Evolutionary conservation across 2,797 vertebrate genomes (phyloP), one percentile per base, ranked within the genome.

Genomic region (Pseudotriccus pelzelni): DNA sequence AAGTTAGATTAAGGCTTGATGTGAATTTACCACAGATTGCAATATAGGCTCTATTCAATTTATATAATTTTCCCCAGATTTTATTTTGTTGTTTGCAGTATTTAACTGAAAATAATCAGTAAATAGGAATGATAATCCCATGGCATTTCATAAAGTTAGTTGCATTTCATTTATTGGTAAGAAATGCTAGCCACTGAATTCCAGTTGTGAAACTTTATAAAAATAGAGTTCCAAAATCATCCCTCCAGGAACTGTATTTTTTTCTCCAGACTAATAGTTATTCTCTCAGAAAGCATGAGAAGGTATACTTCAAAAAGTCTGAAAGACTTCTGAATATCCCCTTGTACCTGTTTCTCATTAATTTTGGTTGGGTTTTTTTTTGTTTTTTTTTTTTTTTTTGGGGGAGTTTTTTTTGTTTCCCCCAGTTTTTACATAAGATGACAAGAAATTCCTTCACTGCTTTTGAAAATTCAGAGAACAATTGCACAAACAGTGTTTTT

Each of bases 401-500:
- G 8, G 37, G 8, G 37, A 11, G 13, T 39, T 39, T 41, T 41
- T 41, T 7, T 66, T 36, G 11, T 14, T 67, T 66, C 46, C 47
- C 34, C 39, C 21, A 60, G 13, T 36, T 83, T 84, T 91, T 30
- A 84, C 64, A n/a, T 15, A 59, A 76, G 46, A 52, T 3, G 28
- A 43, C 15, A 36, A 68, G 36, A 15, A 56, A 10, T n/a, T 47
- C 76, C 76, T 63, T 19, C 16, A 2, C 32, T 46, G 53, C 21
- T 68, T 93, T 90, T 76, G 74, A 36, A 93, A 93, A 59, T 82
- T 90, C 73, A n/a, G 41, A 75, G 94, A 92, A 87, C 73, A 94
- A 66, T 81, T 94, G 85, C 66, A 69, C 22, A 83, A 91, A 80
- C 30, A 14, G 18, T 56, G 47, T 89, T 94, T 86, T 25, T 80